phyloP scores from a whole-genome alignment of 2,797 vertebrate species.

The Alauda arvensis region DNA sequence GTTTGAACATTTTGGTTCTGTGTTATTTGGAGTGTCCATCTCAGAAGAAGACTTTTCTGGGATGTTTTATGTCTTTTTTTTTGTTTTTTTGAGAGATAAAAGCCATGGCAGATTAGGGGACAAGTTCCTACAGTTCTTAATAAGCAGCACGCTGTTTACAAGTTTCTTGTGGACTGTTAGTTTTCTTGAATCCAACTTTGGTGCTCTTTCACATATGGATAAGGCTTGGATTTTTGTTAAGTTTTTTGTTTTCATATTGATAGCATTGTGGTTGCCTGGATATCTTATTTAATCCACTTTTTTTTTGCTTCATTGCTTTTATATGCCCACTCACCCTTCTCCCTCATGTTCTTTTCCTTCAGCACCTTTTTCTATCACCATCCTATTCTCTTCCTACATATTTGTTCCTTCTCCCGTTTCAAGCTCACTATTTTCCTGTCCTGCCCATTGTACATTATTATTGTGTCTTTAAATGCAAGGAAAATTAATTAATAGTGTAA shows the following conservation, averaged over 20 bases:
- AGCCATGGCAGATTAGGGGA: neutral
- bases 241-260: neutral
- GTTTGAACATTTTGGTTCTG: neutral
- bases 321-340: rapidly evolving
- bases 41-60: neutral
- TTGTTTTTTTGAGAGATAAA: neutral
- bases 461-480: neutral
- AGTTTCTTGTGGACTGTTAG: neutral
- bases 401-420: neutral
- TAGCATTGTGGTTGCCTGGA: neutral
- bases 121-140: neutral
- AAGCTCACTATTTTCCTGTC: neutral
- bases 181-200: neutral
- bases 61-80: neutral
- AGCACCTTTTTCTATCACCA: neutral
- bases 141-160: neutral
- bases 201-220: neutral
- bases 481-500: neutral
- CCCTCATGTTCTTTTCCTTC: neutral
- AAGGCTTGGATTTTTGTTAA: neutral
- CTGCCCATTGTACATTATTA: neutral
- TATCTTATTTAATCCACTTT: neutral
- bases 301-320: neutral
- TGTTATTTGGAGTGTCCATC: neutral
- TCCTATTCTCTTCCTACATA: neutral